Base-by-base conservation (phyloP, 1,140 invertebrate genomes). In the Penaeus indicus region DNA sequence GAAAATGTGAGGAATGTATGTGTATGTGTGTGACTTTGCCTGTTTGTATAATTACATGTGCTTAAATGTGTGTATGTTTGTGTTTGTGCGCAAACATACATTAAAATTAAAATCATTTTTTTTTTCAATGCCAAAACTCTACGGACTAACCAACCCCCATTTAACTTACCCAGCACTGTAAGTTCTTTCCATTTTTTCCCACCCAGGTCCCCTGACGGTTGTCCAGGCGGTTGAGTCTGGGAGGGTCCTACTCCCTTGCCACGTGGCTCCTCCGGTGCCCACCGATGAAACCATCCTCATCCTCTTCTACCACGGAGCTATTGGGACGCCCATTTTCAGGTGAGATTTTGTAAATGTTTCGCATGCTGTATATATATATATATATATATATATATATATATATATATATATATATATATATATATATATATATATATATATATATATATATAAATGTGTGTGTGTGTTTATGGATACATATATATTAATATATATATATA, bases 271-370 rank as follows among this genome's bases (percentile, higher is more conserved):
- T 4, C 86, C 86, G 11, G 64, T 84, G 8, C 69, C 86, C 32
- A 83, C 86, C 3, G 86, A 88, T 27, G 69, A 77, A 69, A 84
- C 86, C 22, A 88, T 88, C 69, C 86, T 88, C 61, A 72, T 88
- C 60, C 69, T 88, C 18, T 88, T 88, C 81, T 88, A 88, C 62
- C 86, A 83, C 18, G 86, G 86, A 42, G 80, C 80, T 25, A 84
- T 81, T 27, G 86, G 86, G 13, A 88, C 86, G 13, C 86, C 86
- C 27, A 88, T 88, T 60, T 88, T 84, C 72, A 88, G 86, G 86
- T 88, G 21, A 78, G 86, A 47, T 47, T 47, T 3, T 47, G n/a
- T 32, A 32, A 32, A 32, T 32, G 32, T 32, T 32, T 32, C 32
- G 32, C 32, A 32, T 32, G 32, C 32, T 32, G 32, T 1, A 32